Evolutionary conservation across 2,888 invertebrate species (phyloP), one percentile per base, ranked within the genome.

Genomic region (Aphodius sticticus): DNA sequence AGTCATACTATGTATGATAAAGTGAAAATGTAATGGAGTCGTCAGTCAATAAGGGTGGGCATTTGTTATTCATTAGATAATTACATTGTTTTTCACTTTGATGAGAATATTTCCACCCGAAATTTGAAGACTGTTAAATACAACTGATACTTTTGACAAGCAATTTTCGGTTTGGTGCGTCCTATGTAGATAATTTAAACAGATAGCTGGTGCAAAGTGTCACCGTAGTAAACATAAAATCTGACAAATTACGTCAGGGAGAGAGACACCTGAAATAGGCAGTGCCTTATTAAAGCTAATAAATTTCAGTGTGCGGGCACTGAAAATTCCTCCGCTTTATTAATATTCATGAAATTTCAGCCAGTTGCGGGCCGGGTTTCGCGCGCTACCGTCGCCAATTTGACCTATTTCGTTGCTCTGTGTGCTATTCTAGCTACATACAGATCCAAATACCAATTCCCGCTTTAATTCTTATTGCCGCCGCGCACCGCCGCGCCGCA

Each of bases 191-290:
- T 53, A 53, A 53, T 53, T 53, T 53, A 53, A 53, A 53, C 53
- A 53, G 53, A 53, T 7, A 53, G 53, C 53, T 7, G 53, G 53
- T 12, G 7, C 53, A 53, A 12, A 53, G 12, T 53, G 53, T 53
- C 53, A 53, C 53, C 53, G 53, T 3, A 53, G 53, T 53, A 53
- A 53, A 53, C 53, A 53, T 53, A 53, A 53, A 53, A 53, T 53
- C 53, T 53, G 53, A 53, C 53, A 53, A 53, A 53, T 53, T 53
- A 53, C 53, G 53, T 53, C 53, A 53, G 53, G 53, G 12, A 7
- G 53, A 53, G 53, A 53, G 53, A 53, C 53, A 53, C 53, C 53
- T 53, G 53, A 53, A 53, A 53, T 53, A 53, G 53, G 53, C 53
- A 53, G 53, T 53, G 53, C 53, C 53, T 53, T 53, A 53, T 53